phyloP scores from a whole-genome alignment of 2,888 invertebrate species.

The Masnerella sp. region DNA sequence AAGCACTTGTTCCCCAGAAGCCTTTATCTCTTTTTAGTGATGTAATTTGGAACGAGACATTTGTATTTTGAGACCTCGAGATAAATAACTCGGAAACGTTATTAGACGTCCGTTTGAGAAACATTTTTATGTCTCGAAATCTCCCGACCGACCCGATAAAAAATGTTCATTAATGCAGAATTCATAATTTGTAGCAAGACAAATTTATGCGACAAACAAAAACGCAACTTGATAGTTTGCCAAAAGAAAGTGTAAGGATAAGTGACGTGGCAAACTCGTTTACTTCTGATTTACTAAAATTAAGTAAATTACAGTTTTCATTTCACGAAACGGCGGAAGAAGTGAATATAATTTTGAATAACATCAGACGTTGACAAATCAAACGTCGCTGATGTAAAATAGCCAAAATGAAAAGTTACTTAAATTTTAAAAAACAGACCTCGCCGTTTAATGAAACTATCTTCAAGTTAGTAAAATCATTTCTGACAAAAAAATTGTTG shows the following conservation, averaged over 20 bases:
- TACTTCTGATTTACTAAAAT: constrained; percentile 28
- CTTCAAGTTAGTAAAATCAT: too few species aligned
- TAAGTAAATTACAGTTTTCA: constrained; percentile 35
- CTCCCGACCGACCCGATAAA: constrained; percentile 16
- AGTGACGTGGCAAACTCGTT: constrained; percentile 40
- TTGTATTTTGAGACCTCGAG: constrained; percentile 19
- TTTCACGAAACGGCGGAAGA: constrained; percentile 9
- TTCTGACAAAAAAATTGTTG: too few species aligned
- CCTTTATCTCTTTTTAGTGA: constrained; percentile 42
- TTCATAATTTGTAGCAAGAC: constrained; percentile 30
- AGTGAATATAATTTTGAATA: constrained; percentile 7
- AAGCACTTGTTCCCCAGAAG: constrained; percentile 25
- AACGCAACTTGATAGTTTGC: constrained; percentile 34
- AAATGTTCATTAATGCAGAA: constrained; percentile 30
- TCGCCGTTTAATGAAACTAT: too few species aligned
- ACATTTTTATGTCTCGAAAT: constrained; percentile 2
- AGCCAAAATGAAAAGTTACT: too few species aligned
- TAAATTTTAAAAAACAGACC: too few species aligned
- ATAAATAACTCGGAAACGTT: constrained; percentile 24
- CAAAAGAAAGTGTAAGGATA: constrained; percentile 40
- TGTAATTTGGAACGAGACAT: constrained; percentile 25
- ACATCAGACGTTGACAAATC: constrained; percentile 5
- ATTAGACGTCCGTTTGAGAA: constrained; percentile 5
- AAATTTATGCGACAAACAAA: constrained; percentile 40
- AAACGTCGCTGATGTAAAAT: too few species aligned